A percentile compares a stretch with the other conserved stretches of the same genome.
Evolutionary conservation across 2,888 invertebrate genomes (phyloP).

Genomic region (Pterostichus niger): DNA sequence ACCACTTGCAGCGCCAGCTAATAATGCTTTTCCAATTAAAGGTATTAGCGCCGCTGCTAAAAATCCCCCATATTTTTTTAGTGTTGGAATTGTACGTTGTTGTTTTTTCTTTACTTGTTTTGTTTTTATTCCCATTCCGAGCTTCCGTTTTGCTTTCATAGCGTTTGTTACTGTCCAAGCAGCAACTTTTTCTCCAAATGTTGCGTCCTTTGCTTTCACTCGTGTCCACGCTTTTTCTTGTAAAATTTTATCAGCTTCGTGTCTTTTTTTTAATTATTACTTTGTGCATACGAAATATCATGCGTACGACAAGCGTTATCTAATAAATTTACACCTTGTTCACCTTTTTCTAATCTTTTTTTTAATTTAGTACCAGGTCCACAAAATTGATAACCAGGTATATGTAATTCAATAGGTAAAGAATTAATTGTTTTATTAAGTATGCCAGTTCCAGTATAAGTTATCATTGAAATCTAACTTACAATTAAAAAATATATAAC

Average conservation of each 20-base stretch:
- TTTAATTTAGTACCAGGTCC: constrained; percentile 68
- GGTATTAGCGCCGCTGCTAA: constrained; percentile 69
- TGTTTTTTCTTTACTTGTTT: not conserved
- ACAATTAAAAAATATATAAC: not conserved
- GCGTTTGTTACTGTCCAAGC: constrained; percentile 69
- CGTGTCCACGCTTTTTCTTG: constrained; percentile 70
- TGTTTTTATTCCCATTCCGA: constrained; percentile 66
- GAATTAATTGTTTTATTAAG: constrained; percentile 55
- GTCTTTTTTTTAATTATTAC: constrained; percentile 66
- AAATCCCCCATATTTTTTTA: constrained; percentile 70
- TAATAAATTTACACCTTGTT: constrained; percentile 70
- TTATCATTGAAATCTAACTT: constrained; percentile 3
- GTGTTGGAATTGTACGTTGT: constrained; percentile 43
- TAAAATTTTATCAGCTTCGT: constrained; percentile 71
- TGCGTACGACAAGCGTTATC: constrained; percentile 70
- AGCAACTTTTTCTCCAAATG: constrained; percentile 69
- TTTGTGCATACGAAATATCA: constrained; percentile 70
- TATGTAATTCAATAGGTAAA: constrained; percentile 65
- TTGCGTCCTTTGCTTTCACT: constrained; percentile 69
- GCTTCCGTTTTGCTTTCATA: constrained; percentile 70
- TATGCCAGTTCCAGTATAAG: constrained; percentile 26
- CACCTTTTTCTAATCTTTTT: constrained; percentile 70
- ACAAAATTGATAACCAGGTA: constrained; percentile 66
- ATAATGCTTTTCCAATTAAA: constrained; percentile 71
- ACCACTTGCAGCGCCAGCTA: constrained; percentile 71